These are phyloP conservation scores for Neuroterus valhalla DNA, from an alignment of 1,140 invertebrate genomes.

Conservation along the genomic window DNA sequence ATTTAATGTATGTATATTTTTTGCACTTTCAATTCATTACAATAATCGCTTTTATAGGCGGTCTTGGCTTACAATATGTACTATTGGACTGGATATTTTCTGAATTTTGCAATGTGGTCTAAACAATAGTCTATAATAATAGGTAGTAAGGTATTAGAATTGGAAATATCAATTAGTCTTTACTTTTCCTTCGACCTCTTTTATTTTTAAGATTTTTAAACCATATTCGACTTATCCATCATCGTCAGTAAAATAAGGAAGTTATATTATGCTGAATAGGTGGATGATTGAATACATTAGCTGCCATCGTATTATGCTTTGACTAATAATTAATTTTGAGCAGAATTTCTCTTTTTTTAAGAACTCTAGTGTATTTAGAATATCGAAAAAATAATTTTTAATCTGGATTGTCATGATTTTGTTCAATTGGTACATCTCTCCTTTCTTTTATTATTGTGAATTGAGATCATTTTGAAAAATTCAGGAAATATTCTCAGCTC, in stretches of 20 bases:
- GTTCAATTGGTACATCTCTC: not conserved
- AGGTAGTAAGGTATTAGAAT: too few relatives aligned
- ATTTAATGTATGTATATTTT: constrained; percentile 68
- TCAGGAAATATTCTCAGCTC: constrained; percentile 6
- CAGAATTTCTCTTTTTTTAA: not conserved
- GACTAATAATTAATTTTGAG: not conserved
- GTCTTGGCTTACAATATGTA: constrained; percentile 9
- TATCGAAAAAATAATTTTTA: not conserved
- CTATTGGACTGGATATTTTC: not conserved
- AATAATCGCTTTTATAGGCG: constrained; percentile 14
- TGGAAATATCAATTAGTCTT: too few relatives aligned
- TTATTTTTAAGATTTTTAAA: too few relatives aligned
- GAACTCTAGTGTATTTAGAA: not conserved
- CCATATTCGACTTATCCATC: not conserved
- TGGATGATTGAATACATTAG: not conserved
- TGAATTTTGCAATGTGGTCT: constrained; percentile 8
- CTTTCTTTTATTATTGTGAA: constrained; percentile 4
- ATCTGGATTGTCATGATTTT: constrained; percentile 6
- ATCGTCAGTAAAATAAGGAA: not conserved
- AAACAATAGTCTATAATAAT: not conserved
- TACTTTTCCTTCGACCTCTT: too few relatives aligned
- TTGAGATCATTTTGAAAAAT: not conserved
- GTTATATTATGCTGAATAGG: not conserved
- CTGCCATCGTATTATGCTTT: too few relatives aligned
- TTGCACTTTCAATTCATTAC: constrained; percentile 62